Evolutionary conservation across 2,888 invertebrate genomes (phyloP).

Genomic region (Eristalis pertinax): DNA sequence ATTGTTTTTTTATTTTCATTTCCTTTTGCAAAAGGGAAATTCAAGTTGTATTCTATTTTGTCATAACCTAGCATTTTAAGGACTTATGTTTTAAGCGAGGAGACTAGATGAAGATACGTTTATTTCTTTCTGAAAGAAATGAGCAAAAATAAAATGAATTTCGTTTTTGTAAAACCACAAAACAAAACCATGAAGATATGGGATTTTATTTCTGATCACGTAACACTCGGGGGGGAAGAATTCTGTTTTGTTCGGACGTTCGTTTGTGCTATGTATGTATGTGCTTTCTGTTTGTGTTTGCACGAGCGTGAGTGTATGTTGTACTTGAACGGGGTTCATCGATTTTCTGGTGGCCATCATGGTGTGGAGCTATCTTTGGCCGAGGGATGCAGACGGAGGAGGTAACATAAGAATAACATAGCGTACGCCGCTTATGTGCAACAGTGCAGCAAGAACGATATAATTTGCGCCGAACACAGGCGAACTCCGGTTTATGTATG

Average conservation of each 20-base stretch:
- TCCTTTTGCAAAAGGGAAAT: conserved; percentile 14
- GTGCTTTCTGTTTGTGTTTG: too few species aligned
- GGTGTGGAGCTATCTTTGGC: background rate
- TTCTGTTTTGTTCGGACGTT: conserved; percentile 9
- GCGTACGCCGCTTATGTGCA: conserved; percentile 17
- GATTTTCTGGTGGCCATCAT: background rate
- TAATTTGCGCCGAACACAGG: too few species aligned
- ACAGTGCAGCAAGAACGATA: conserved; percentile 33
- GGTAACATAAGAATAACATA: conserved; percentile 7
- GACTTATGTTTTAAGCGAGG: conserved; percentile 45
- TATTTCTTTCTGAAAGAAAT: conserved; percentile 65
- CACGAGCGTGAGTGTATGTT: background rate
- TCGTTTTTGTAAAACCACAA: conserved; percentile 66
- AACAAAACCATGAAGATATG: background rate
- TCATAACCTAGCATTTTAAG: conserved; percentile 49
- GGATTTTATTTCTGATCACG: conserved; percentile 51
- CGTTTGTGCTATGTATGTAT: background rate
- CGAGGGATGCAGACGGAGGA: background rate
- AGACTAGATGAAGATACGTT: conserved; percentile 43
- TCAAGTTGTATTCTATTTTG: conserved; percentile 37
- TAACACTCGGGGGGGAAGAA: conserved; percentile 12
- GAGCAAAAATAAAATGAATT: conserved; percentile 63
- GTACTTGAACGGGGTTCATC: conserved; percentile 26
- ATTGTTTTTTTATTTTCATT: background rate
- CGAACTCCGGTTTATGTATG: too few species aligned